A percentile compares a stretch with the other conserved stretches of the same genome.
These are phyloP conservation scores for Reticulitermes speratus DNA, from an alignment of 1,140 invertebrate genomes.

Conservation along the genomic window DNA sequence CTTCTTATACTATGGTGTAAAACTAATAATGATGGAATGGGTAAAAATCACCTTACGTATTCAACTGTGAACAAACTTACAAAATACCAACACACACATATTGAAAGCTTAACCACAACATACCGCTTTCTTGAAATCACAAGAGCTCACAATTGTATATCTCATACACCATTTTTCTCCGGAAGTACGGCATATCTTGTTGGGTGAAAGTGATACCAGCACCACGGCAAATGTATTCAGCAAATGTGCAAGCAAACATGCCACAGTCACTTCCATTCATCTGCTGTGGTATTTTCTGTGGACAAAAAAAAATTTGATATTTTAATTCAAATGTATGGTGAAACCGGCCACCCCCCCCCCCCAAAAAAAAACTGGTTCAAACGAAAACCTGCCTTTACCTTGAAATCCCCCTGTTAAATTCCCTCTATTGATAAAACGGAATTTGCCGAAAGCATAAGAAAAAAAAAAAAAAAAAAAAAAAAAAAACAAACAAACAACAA, in stretches of 20 bases:
- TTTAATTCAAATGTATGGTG: too few relatives aligned
- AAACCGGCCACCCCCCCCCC: too few relatives aligned
- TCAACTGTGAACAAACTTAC: too few relatives aligned
- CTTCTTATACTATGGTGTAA: too few relatives aligned
- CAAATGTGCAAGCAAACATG: conserved; percentile 95
- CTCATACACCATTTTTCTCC: conserved; percentile 90
- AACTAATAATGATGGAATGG: too few relatives aligned
- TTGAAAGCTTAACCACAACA: too few relatives aligned
- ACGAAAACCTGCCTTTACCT: too few relatives aligned
- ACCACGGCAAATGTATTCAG: conserved; percentile 83
- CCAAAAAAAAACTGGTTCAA: too few relatives aligned
- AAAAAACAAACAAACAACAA: background rate
- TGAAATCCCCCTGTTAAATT: too few relatives aligned
- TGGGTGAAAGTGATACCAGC: conserved; percentile 77
- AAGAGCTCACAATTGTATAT: conserved; percentile 56
- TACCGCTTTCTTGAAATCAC: background rate
- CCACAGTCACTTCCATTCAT: conserved; percentile 98
- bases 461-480: conserved; percentile 1
- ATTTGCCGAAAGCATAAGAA: background rate
- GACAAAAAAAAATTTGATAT: conserved; percentile 36
- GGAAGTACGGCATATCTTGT: conserved; percentile 91
- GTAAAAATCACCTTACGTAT: too few relatives aligned
- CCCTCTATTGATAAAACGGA: background rate
- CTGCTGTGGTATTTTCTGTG: conserved; percentile 87
- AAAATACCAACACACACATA: too few relatives aligned